Base-by-base conservation (phyloP, 2,797 vertebrate genomes). In the Sparus aurata region DNA sequence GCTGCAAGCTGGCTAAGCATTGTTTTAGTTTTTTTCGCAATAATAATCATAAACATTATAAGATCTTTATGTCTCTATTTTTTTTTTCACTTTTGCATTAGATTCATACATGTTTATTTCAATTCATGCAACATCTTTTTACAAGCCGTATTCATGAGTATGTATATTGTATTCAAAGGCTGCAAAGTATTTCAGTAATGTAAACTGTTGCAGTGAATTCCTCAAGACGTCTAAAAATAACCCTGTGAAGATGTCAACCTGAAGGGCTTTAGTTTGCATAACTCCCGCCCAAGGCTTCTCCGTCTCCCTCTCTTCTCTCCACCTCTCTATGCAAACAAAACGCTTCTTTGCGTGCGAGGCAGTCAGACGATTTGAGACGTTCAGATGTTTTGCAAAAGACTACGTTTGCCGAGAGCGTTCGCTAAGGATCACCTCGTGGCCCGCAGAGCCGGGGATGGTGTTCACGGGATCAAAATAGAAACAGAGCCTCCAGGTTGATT, bases 171-270 rank as follows among this genome's bases (percentile, higher is more conserved):
- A 83, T 80, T 79, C 13, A 10, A 77, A 82, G 52, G 46, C 45
- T 3, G 53, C 23, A 6, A 17, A 79, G 79, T 60, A 89, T 91
- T 73, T 84, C 71, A 89, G 79, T 62, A 88, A 91, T 82, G 83
- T 90, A 93, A 93, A 94, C 85, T 77, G 84, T 80, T 69, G 63
- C 53, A 27, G 69, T 73, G 74, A 84, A 91, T 89, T 92, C 71
- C 75, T 57, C 16, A 70, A 57, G 34, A 50, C 5, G 41, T 91
- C 89, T 88, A 89, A 90, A 93, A 89, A 92, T 92, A 92, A 83
- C 80, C 53, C 12, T 41, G 62, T 57, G 45, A 76, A 79, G 75
- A 80, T 61, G 80, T 83, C 64, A 73, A 79, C 83, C 80, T 82
- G 82, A 71, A 43, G 58, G 66, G 53, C 45, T 58, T 85, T 18